Evolutionary conservation across 2,113 vertebrate genomes (phyloP), one percentile per base, ranked within the genome.

Genomic region (Spea bombifrons): DNA sequence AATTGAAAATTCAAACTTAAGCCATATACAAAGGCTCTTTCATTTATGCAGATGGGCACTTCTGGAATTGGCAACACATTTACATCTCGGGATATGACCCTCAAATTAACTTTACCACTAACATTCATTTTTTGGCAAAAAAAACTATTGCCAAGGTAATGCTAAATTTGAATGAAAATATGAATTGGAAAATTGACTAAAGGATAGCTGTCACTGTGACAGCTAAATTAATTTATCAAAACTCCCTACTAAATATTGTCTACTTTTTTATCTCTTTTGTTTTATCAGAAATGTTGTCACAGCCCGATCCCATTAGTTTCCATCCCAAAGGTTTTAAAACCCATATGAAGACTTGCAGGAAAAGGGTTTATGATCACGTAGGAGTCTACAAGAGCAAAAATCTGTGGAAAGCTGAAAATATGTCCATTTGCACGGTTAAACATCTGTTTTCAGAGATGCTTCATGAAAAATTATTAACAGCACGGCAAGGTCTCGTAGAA

Each of bases 1-100:
- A 73, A 47, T 30, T 45, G 55, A 13, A 45, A 78, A 72, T 66
- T 30, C 59, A 46, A 65, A 73, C 44, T 59, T 52, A 10, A 70
- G 67, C 47, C 57, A 45, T 47, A 30, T 48, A 76, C 66, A 61
- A 80, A 73, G 61, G 13, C 9, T 8, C 16, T 50, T 61, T 74
- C 53, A 67, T 55, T 80, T 47, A 8, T 17, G 43, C 70, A 79
- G 70, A 79, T 79, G 76, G 44, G 49, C 15, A 66, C 10, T 70
- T 13, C 9, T 46, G 67, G 67, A 48, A n/a, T 2, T 53, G 69
- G 17, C 49, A 68, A 10, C 66, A 17, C 15, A 13, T 43, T 43
- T 7, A n/a, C 16, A 71, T 10, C n/a, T 5, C 43, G 30, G 7
- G 1, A 8, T 9, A 17, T 7, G 30, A 66, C 17, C 44, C 52